Conservation (phyloP, 1,140 invertebrate species). For the Bacillus rossius region DNA sequence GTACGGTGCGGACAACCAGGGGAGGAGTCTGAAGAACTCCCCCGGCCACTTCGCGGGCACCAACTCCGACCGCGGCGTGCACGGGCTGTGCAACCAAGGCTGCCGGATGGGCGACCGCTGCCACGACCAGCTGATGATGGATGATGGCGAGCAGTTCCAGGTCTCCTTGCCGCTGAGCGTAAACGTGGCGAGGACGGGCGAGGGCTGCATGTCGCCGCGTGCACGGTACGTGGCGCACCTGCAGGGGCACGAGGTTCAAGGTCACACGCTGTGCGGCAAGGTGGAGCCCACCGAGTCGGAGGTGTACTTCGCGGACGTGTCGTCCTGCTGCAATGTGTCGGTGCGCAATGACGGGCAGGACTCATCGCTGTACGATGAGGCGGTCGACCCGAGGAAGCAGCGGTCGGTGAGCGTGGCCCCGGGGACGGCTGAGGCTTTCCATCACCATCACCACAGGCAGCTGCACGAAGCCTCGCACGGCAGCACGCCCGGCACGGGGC, state of each 20-base stretch:
- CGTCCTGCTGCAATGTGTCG: conserved; percentile 74
- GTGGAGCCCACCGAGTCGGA: conserved; percentile 56
- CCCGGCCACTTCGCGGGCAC: neutral
- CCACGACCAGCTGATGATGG: neutral
- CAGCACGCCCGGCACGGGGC: neutral
- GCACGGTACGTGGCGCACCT: conserved; percentile 37
- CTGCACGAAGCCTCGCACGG: neutral
- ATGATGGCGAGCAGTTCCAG: conserved; percentile 1
- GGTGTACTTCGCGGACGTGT: conserved; percentile 79
- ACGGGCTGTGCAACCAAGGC: neutral
- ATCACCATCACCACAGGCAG: conserved; percentile 18
- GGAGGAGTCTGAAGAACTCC: neutral
- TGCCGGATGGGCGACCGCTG: neutral
- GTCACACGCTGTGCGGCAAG: neutral
- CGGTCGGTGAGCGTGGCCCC: conserved; percentile 28
- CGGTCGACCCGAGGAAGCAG: conserved; percentile 33
- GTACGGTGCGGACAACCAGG: neutral
- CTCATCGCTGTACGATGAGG: conserved; percentile 40
- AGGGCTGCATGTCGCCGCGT: conserved; percentile 37
- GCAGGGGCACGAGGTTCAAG: conserved; percentile 29
- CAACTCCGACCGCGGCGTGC: neutral
- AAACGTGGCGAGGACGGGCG: neutral
- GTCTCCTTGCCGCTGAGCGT: neutral
- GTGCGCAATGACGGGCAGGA: conserved; percentile 49
- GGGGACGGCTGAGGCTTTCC: conserved; percentile 24